phyloP scores from a whole-genome alignment of 2,797 vertebrate genomes.

The Leptatherina wallacei region DNA sequence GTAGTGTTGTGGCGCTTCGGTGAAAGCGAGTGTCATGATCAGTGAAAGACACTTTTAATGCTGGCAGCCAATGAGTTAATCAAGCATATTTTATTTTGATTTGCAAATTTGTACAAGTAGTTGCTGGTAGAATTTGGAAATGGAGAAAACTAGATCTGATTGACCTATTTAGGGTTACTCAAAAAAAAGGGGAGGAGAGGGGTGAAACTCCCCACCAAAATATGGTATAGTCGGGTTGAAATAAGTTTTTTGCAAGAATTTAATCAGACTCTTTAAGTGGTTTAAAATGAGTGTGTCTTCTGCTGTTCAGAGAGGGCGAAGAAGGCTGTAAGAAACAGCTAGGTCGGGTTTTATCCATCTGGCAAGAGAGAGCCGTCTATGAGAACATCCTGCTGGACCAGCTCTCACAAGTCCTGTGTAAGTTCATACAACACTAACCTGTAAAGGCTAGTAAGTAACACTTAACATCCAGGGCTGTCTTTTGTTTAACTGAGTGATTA shows the following conservation, averaged over 20 bases:
- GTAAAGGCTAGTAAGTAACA: not conserved
- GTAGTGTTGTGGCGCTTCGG: too few species aligned
- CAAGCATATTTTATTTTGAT: not conserved
- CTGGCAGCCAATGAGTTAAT: too few species aligned
- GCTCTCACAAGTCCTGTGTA: constrained; percentile 93
- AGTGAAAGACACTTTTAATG: too few species aligned
- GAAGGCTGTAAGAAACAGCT: constrained; percentile 96
- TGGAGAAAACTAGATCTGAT: not conserved
- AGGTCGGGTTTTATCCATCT: constrained; percentile 95
- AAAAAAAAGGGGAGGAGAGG: too few species aligned
- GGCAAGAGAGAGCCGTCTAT: constrained; percentile 98
- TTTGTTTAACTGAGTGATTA: not conserved
- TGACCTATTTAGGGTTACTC: not conserved
- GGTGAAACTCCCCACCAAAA: too few species aligned
- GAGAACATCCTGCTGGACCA: constrained; percentile 94
- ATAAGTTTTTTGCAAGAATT: too few species aligned
- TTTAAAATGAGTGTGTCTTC: not conserved
- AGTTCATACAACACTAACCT: constrained; percentile 67
- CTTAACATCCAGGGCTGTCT: not conserved
- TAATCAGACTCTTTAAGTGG: not conserved
- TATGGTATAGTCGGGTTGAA: not conserved
- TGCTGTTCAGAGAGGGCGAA: constrained; percentile 89
- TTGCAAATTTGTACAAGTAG: not conserved
- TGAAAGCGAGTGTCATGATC: too few species aligned
- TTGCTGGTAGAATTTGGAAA: not conserved